Percentiles rank a stretch among this genome's conserved stretches.
phyloP scores from a whole-genome alignment of 2,888 invertebrate species.

The Dolichopus griseipennis region DNA sequence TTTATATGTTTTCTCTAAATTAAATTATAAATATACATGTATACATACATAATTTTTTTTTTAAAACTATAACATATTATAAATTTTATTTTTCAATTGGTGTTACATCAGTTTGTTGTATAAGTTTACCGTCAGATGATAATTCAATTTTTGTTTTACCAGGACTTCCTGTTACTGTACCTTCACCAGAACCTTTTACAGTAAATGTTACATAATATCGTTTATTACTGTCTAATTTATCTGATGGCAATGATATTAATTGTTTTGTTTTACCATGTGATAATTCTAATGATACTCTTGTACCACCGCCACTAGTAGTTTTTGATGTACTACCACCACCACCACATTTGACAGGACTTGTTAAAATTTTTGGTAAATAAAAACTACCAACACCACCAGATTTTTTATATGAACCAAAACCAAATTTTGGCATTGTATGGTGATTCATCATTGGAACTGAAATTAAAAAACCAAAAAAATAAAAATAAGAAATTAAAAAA shows the following conservation, averaged over 20 bases:
- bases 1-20: background rate
- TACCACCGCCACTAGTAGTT: constrained; percentile 27
- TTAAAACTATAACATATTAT: background rate
- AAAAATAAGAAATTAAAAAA: background rate
- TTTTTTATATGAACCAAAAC: constrained; percentile 49
- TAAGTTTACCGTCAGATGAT: constrained; percentile 17
- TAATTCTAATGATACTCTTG: constrained; percentile 65
- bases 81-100: background rate
- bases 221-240: constrained; percentile 78
- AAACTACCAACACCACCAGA: constrained; percentile 40
- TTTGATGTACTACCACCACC: background rate
- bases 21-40: too few relatives aligned
- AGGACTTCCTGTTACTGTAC: constrained; percentile 21
- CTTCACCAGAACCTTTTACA: constrained; percentile 55
- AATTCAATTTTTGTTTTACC: constrained; percentile 18
- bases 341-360: constrained; percentile 30
- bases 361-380: constrained; percentile 60
- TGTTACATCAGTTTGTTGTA: constrained; percentile 3
- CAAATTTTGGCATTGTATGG: constrained; percentile 68
- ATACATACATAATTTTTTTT: too few relatives aligned
- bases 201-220: constrained; percentile 89
- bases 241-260: constrained; percentile 78
- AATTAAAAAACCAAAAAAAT: constrained; percentile 29
- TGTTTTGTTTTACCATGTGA: constrained; percentile 78
- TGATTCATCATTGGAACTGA: constrained; percentile 71